Conservation (phyloP, 2,113 vertebrate genomes). For the Merops nubicus region DNA sequence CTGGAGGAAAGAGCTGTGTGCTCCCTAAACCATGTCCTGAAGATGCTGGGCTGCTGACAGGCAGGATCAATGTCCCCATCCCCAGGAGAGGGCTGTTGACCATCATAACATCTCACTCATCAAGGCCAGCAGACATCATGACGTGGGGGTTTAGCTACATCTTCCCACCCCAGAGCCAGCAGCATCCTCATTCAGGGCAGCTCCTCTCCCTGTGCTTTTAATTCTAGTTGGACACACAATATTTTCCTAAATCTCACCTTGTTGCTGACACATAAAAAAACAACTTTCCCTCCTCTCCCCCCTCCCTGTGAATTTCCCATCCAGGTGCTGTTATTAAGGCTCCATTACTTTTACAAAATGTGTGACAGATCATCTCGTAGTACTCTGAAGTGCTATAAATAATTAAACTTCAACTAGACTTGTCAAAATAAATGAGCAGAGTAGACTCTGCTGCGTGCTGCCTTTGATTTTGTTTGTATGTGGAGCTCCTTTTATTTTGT, state of each 20-base stretch:
- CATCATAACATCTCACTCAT: neutral
- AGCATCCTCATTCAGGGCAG: rapidly evolving
- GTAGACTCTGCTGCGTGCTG: neutral
- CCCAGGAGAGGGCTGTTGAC: rapidly evolving
- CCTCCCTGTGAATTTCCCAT: neutral
- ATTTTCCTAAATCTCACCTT: neutral
- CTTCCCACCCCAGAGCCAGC: neutral
- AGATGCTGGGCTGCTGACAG: neutral
- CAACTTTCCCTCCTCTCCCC: neutral
- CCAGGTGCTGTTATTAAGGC: neutral
- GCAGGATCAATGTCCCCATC: rapidly evolving
- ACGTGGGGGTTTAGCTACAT: rapidly evolving
- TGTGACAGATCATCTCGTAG: neutral
- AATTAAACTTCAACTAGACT: conserved; percentile 2
- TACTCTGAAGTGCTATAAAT: neutral
- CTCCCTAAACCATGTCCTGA: neutral
- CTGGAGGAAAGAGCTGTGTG: neutral
- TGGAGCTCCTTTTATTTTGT: neutral
- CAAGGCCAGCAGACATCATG: neutral
- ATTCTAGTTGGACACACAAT: neutral
- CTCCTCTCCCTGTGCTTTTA: neutral
- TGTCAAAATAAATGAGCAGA: neutral
- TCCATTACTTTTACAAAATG: neutral
- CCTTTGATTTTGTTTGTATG: neutral
- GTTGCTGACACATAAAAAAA: neutral